Percentiles rank a stretch among this genome's conserved stretches.
Evolutionary conservation across 2,113 vertebrate species (phyloP).

Genomic region (Cacatua alba): DNA sequence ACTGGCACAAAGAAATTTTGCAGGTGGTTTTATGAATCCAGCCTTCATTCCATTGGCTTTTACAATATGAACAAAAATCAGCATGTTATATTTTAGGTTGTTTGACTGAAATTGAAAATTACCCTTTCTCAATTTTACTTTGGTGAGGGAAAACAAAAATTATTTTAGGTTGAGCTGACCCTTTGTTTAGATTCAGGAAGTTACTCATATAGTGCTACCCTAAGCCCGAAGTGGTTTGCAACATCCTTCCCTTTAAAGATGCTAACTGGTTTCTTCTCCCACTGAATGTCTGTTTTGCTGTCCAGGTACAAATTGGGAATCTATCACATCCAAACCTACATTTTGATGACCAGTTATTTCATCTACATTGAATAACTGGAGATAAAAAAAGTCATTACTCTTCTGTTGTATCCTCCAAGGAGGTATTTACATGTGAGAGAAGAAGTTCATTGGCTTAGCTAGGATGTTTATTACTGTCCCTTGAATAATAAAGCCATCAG

Average conservation of each 20-base stretch:
- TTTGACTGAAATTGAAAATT: background rate
- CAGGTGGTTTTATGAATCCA: background rate
- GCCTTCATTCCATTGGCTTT: background rate
- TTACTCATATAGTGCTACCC: background rate
- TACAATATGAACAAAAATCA: background rate
- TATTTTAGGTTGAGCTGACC: background rate
- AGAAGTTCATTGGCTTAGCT: slow-evolving; percentile 21
- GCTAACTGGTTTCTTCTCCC: background rate
- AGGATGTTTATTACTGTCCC: slow-evolving; percentile 30
- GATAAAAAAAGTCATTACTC: background rate
- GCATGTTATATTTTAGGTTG: background rate
- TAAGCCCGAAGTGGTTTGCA: background rate
- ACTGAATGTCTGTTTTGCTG: background rate
- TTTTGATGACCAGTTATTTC: background rate
- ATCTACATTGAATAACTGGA: background rate
- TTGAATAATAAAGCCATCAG: slow-evolving; percentile 37
- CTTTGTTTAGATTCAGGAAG: background rate
- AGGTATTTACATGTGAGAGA: background rate
- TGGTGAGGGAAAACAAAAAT: background rate
- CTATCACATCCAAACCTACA: background rate
- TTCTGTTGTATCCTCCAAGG: slow-evolving; percentile 27
- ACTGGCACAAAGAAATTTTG: background rate
- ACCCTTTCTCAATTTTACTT: background rate
- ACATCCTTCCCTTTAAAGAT: background rate
- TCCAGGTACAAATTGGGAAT: background rate